phyloP scores from a whole-genome alignment of 2,113 vertebrate species.

The Murina feae region DNA sequence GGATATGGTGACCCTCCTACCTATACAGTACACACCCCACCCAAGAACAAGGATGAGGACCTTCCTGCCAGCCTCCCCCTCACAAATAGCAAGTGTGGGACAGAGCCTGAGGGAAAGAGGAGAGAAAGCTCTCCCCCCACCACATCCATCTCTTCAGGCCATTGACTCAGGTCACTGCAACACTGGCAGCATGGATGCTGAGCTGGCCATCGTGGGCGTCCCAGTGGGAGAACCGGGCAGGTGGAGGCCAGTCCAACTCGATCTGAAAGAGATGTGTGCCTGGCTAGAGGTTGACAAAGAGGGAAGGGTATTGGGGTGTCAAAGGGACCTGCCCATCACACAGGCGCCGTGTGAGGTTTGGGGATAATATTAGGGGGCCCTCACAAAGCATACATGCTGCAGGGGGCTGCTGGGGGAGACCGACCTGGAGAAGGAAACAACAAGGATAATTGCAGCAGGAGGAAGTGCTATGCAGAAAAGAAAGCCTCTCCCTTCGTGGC shows the following conservation, averaged over 20 bases:
- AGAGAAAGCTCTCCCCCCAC: neutral
- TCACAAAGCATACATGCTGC: neutral
- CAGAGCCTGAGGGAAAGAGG: neutral
- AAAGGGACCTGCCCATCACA: neutral
- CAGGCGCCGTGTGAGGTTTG: neutral
- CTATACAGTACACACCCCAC: too few relatives aligned
- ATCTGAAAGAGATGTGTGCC: neutral
- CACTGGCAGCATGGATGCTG: neutral
- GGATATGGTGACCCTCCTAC: neutral
- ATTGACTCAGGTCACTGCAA: too few relatives aligned
- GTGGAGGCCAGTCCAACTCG: neutral
- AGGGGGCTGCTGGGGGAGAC: too few relatives aligned
- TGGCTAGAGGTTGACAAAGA: neutral
- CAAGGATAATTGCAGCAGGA: too few relatives aligned
- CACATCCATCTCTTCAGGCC: accelerated
- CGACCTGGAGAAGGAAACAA: neutral
- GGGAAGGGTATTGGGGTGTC: neutral
- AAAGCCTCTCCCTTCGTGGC: neutral
- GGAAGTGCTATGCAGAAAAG: neutral
- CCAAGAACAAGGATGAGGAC: too few relatives aligned
- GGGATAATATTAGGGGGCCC: neutral
- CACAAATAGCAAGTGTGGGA: neutral
- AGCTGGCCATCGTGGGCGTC: neutral
- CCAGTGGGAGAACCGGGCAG: neutral
- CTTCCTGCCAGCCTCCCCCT: neutral